Base-by-base conservation (phyloP, 1,140 invertebrate genomes). In the Zophobas atratus region DNA sequence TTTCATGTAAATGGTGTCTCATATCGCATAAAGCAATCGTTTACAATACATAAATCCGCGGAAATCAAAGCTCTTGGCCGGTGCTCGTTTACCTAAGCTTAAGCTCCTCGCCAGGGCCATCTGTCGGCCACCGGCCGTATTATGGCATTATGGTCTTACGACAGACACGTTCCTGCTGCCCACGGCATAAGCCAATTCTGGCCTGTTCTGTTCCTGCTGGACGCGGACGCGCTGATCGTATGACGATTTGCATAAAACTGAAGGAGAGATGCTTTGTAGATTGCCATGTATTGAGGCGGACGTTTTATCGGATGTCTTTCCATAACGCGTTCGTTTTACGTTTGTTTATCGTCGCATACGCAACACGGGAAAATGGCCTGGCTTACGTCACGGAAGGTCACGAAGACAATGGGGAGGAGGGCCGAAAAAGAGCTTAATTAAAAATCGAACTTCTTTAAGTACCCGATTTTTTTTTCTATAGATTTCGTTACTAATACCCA, bases 1-100 rank as follows among this genome's bases (percentile, higher is more conserved):
- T 86, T 86, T 86, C 86, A 86, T 86, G 86, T 86, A 86, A 86
- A 86, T 86, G 86, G 86, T 85, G 86, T 86, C 86, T 84, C 85
- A 86, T 86, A 86, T 86, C 85, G 85, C 86, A 86, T 85, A 86
- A 86, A 85, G 85, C 85, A 84, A 85, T 86, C 85, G 85, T 86
- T 86, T 86, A 86, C 85, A 86, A 86, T 84, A 86, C 86, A 86
- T 86, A 86, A 86, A 86, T 86, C 86, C 86, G 85, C 83, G 82
- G 83, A 84, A 86, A 86, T 86, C 85, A 85, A 86, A 86, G 79
- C 82, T 77, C 74, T 75, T 82, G 75, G 71, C 76, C 72, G 81
- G 77, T 72, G 82, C 81, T 82, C 82, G 82, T 82, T 83, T 83
- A 80, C 79, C 75, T 83, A 83, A 83, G 82, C 82, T 80, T 78